phyloP scores from a whole-genome alignment of 2,113 vertebrate genomes.

The Nycticryphes semicollaris region DNA sequence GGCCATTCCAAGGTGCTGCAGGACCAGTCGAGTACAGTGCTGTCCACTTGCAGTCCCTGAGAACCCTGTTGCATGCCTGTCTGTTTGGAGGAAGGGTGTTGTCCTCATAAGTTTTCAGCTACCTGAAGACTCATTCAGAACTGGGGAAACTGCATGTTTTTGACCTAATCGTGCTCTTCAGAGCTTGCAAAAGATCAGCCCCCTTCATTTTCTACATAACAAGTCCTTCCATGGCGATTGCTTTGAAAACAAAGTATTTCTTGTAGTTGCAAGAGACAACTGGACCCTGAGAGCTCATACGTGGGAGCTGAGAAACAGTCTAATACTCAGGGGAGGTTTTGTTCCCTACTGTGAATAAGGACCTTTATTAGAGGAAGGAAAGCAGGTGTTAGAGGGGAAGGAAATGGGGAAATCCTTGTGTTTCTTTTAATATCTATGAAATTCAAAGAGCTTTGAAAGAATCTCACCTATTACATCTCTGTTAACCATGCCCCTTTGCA shows the following conservation, averaged over 20 bases:
- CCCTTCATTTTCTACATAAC: not conserved
- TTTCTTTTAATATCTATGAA: not conserved
- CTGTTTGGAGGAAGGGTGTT: not conserved
- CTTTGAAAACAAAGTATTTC: not conserved
- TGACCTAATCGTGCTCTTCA: not conserved
- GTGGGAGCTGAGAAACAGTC: not conserved
- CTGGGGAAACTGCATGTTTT: not conserved
- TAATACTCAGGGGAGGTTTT: not conserved
- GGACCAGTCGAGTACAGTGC: not conserved
- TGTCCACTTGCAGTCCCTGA: not conserved
- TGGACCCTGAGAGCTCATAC: not conserved
- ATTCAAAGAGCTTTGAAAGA: not conserved
- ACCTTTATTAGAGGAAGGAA: not conserved
- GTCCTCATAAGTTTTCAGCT: not conserved
- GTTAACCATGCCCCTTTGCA: not conserved
- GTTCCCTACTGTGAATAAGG: not conserved
- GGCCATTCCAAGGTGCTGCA: not conserved
- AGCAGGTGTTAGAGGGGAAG: not conserved
- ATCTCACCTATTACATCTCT: not conserved
- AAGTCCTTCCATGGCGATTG: not conserved
- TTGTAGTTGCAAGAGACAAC: not conserved
- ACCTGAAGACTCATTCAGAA: not conserved
- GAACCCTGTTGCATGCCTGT: not conserved
- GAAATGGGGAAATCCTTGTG: slow-evolving; percentile 14
- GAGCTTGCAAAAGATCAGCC: not conserved